Conservation (phyloP, 2,888 invertebrate species). For the Molanna angustata region DNA sequence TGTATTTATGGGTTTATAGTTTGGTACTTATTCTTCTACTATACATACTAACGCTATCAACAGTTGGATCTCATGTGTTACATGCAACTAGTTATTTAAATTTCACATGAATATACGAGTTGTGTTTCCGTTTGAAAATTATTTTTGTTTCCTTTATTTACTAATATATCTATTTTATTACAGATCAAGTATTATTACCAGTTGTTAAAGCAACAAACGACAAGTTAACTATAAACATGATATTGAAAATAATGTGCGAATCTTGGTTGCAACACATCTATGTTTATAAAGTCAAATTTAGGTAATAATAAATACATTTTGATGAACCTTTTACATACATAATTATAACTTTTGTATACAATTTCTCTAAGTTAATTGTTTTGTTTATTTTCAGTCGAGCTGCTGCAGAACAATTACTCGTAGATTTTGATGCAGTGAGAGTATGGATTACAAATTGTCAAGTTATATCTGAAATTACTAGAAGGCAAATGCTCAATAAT, state of each 20-base stretch:
- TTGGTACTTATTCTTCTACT: no score
- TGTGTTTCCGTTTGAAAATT: no score
- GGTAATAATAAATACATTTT: conserved; percentile 44
- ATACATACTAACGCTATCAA: no score
- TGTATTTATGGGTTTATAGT: no score
- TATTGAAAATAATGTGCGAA: conserved; percentile 79
- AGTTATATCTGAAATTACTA: conserved; percentile 52
- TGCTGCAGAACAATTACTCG: conserved; percentile 74
- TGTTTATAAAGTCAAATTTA: conserved; percentile 77
- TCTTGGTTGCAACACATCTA: conserved; percentile 87
- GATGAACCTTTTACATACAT: not conserved
- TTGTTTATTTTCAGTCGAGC: conserved; percentile 49
- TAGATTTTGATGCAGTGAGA: conserved; percentile 78
- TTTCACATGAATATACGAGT: no score
- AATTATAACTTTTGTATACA: not conserved
- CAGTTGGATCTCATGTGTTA: no score
- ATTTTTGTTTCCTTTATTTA: no score
- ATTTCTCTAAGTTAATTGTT: no score
- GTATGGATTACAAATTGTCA: conserved; percentile 70
- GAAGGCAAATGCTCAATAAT: conserved; percentile 58
- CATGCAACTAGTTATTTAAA: no score
- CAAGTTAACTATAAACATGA: conserved; percentile 69
- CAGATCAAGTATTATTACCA: conserved; percentile 73
- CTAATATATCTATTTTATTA: conserved; percentile 33
- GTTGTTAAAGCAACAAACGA: conserved; percentile 76